phyloP scores from a whole-genome alignment of 92 coral and sea anemone species.

The Epizoanthus stellaris region DNA sequence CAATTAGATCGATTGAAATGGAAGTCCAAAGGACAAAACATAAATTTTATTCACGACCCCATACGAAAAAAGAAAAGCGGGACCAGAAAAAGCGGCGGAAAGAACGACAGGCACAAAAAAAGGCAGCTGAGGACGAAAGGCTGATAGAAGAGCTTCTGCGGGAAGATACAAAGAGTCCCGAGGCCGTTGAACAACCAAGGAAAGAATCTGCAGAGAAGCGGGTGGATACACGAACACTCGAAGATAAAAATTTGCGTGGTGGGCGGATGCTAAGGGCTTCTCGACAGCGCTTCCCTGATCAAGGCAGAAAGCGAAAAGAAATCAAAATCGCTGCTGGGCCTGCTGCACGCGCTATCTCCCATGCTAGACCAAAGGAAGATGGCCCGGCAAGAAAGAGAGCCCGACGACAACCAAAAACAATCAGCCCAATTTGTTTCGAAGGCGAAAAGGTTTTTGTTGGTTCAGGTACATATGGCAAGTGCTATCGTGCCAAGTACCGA shows the following conservation, averaged over 20 bases:
- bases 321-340: too few species aligned
- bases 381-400: background rate
- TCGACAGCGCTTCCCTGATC: background rate
- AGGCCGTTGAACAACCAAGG: background rate
- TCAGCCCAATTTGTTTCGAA: background rate
- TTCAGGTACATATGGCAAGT: constrained; percentile 5
- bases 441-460: background rate
- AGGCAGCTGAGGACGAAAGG: background rate
- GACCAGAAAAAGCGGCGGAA: background rate
- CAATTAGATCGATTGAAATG: too few species aligned
- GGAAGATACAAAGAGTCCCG: background rate
- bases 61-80: background rate
- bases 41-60: background rate
- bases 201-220: background rate
- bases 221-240: background rate
- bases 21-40: too few species aligned
- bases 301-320: background rate
- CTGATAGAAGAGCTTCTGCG: background rate
- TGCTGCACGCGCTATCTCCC: too few species aligned
- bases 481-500: background rate
- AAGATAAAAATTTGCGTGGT: background rate
- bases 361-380: background rate
- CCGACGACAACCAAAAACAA: background rate
- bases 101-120: background rate
- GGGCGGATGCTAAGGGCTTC: background rate